Conservation (phyloP, 2,113 vertebrate species). For the Clupea harengus region DNA sequence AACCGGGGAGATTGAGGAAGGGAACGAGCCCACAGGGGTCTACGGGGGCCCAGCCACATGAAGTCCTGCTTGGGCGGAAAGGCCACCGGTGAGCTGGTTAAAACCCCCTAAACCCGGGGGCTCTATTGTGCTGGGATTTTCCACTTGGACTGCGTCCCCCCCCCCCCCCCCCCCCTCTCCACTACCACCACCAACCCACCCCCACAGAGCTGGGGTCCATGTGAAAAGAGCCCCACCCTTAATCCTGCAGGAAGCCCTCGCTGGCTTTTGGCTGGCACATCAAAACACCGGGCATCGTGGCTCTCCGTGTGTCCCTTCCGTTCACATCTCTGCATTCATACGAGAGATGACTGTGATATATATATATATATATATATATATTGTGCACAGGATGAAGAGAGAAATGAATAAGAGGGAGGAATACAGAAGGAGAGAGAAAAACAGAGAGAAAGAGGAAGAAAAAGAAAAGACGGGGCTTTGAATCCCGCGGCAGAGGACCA, state of each 20-base stretch:
- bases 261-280: not conserved
- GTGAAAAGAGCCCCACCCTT: not conserved
- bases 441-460: not conserved
- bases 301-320: not conserved
- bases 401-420: not conserved
- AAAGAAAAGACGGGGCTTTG: conserved; percentile 3
- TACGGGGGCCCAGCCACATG: not conserved
- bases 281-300: not conserved
- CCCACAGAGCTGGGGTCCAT: not conserved
- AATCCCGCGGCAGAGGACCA: not conserved
- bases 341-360: not conserved
- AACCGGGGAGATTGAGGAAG: not conserved
- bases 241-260: not conserved
- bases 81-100: not conserved
- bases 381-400: conserved; percentile 4
- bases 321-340: not conserved
- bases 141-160: not conserved
- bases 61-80: not conserved
- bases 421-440: not conserved
- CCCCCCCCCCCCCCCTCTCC: not conserved
- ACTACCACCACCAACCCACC: not conserved
- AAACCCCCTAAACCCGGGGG: conserved; percentile 8
- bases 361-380: conserved; percentile 1
- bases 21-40: not conserved
- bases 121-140: conserved; percentile 8